Base-by-base conservation (phyloP, 1,140 invertebrate genomes). In the Drosophila sp. region DNA sequence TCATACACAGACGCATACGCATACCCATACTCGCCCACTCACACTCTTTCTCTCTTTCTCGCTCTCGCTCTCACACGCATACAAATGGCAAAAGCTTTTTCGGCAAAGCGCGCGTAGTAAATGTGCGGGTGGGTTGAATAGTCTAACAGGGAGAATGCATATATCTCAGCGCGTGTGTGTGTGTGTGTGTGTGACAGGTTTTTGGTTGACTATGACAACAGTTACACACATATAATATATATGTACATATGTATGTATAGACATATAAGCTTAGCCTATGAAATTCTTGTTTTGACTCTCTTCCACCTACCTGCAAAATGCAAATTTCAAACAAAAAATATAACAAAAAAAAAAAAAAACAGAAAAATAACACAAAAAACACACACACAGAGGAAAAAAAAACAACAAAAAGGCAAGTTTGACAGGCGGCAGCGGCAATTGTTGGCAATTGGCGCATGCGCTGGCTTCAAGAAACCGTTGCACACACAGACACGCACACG, bases 31-130 rank as follows among this genome's bases (percentile, higher is more conserved):
- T 23, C 44, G 17, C 17, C 6, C 44, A 47, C 44, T 23, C 44
- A 2, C 44, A 3, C n/a, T 25, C 17, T 23, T 6, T 23, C 41
- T 7, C 44, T 27, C 44, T 50, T 7, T 50, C 23, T 27, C 23
- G 25, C 44, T 27, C 7, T 23, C 32, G 30, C 29, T 7, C 56
- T 11, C 32, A 23, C 56, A 23, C n/a, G 11, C 55, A 32, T 6
- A 27, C 71, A 74, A 77, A 62, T 74, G 71, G 35, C 69, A 76
- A 57, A 67, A 80, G 84, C 85, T 86, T 87, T 61, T 79, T 74
- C 80, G 83, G 65, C 68, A 79, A 77, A 86, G 83, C 83, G 83
- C 80, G 83, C 84, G 83, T 87, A 87, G 83, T 87, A 87, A 87
- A 80, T 80, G 83, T 83, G 83, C 83, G 83, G 80, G 84, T 87